These are phyloP conservation scores for Streptopelia turtur DNA, from an alignment of 2,797 vertebrate species.

Conservation along the genomic window DNA sequence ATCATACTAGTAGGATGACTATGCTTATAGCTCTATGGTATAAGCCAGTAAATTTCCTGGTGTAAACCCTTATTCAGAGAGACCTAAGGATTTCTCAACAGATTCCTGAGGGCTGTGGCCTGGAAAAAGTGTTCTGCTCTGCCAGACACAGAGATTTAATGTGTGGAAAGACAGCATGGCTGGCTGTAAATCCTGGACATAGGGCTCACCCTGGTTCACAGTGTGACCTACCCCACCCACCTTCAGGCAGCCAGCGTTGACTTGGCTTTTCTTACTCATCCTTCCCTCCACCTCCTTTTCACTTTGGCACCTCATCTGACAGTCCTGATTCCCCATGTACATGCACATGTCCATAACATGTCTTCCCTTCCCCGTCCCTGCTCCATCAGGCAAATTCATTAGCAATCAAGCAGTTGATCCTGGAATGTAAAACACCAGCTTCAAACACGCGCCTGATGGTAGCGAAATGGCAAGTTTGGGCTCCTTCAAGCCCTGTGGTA, in stretches of 20 bases:
- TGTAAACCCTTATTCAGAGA: conserved; percentile 3
- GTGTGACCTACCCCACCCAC: neutral
- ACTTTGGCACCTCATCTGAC: neutral
- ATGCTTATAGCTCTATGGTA: neutral
- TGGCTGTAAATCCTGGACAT: accelerated
- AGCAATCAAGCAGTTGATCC: neutral
- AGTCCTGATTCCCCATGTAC: neutral
- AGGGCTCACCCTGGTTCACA: accelerated
- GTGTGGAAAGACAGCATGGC: neutral
- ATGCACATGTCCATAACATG: neutral
- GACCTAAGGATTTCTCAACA: neutral
- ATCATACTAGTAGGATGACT: neutral
- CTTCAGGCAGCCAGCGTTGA: neutral
- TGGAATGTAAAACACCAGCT: neutral
- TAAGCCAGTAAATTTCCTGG: neutral
- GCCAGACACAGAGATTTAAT: neutral
- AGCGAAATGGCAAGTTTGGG: neutral
- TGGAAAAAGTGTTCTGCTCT: neutral
- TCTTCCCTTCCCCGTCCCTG: neutral
- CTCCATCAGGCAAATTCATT: neutral
- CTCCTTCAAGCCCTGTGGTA: neutral
- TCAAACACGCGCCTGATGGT: neutral
- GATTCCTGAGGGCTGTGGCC: neutral
- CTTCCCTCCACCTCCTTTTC: neutral
- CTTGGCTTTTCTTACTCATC: neutral